Conservation (phyloP, 2,113 vertebrate species). For the Budorcas taxicolor region DNA sequence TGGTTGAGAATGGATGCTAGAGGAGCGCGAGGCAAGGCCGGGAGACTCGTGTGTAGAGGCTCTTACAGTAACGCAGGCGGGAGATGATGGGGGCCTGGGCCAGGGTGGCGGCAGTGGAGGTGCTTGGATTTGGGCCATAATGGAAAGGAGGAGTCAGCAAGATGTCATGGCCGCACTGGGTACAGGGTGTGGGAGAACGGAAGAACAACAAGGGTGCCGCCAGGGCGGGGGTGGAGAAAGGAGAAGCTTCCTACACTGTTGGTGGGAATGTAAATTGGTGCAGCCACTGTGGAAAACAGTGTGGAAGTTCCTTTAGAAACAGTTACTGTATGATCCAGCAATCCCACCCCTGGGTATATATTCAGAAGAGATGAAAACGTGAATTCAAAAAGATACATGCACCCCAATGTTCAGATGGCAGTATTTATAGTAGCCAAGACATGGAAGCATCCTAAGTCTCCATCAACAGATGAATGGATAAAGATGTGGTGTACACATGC, state of each 20-base stretch:
- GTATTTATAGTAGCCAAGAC: not conserved
- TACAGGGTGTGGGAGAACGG: rapidly evolving
- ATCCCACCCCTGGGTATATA: not conserved
- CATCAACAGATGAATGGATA: not conserved
- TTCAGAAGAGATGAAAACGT: not conserved
- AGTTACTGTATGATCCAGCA: not conserved
- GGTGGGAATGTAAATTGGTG: not conserved
- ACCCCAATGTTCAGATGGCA: not conserved
- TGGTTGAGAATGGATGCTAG: not conserved
- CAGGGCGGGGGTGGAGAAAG: not conserved
- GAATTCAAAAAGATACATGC: not conserved
- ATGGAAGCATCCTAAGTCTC: not conserved
- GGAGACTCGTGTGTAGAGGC: not conserved
- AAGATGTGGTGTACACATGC: not conserved
- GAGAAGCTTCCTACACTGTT: not conserved
- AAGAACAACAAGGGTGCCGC: not conserved
- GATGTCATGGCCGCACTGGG: rapidly evolving
- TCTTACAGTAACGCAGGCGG: not conserved
- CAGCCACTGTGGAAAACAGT: not conserved
- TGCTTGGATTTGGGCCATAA: not conserved
- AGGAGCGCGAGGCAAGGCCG: not conserved
- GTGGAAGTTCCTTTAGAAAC: not conserved
- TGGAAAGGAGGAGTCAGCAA: not conserved
- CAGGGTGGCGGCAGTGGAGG: not conserved
- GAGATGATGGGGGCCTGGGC: not conserved